Conservation (phyloP, 2,888 invertebrate species). For the Thalpophila matura region DNA sequence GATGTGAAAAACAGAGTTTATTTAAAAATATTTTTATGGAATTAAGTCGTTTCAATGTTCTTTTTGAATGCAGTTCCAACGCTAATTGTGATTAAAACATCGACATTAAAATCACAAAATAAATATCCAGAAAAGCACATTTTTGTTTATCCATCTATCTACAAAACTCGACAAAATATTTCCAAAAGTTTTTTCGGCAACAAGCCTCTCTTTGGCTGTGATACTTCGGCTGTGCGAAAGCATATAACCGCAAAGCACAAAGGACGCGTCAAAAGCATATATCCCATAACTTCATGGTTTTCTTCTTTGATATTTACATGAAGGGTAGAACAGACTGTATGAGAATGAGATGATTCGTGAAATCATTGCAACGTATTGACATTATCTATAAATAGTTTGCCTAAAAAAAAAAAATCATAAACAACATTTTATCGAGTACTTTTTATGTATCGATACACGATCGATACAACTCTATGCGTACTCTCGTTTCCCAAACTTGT, state of each 20-base stretch:
- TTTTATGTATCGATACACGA: not conserved
- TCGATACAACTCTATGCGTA: not conserved
- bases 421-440: not conserved
- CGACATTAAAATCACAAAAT: not conserved
- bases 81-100: not conserved
- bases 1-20: not conserved
- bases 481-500: not conserved
- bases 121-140: not conserved
- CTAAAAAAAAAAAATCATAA: not conserved
- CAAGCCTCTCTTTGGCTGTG: conserved; percentile 37
- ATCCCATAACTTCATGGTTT: conserved; percentile 63
- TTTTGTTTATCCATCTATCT: conserved; percentile 10
- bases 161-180: conserved; percentile 30
- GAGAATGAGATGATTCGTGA: conserved; percentile 71
- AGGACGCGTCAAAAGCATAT: conserved; percentile 69
- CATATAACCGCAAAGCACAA: conserved; percentile 75
- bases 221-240: conserved; percentile 65
- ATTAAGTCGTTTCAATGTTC: too few relatives aligned
- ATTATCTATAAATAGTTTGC: too few relatives aligned
- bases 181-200: conserved; percentile 22
- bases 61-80: not conserved
- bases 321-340: conserved; percentile 67
- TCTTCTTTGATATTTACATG: conserved; percentile 70
- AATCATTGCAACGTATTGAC: conserved; percentile 67
- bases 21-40: too few relatives aligned